These are phyloP conservation scores for Heteractis magnifica DNA, from an alignment of 92 coral and sea anemone species.

Conservation along the genomic window DNA sequence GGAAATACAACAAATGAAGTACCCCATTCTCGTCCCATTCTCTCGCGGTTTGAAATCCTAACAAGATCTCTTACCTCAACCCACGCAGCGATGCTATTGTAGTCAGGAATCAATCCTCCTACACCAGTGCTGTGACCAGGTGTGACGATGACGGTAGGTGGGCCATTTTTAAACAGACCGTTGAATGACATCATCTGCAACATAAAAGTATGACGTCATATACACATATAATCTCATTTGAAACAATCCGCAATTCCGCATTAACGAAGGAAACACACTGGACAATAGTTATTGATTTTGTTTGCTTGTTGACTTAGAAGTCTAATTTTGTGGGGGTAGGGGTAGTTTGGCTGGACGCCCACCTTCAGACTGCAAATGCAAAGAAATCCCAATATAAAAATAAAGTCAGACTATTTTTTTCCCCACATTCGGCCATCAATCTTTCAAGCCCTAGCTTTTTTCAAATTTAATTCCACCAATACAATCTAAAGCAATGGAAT, in stretches of 20 bases:
- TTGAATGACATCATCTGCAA: slow-evolving; percentile 38
- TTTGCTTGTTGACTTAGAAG: no score
- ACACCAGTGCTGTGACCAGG: slow-evolving; percentile 44
- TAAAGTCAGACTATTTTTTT: no score
- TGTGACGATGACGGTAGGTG: slow-evolving; percentile 62
- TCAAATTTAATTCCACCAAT: no score
- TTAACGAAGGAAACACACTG: no score
- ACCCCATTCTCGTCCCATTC: background rate
- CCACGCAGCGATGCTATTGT: slow-evolving; percentile 81
- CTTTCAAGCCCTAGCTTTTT: no score
- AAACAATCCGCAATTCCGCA: no score
- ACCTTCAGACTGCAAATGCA: no score
- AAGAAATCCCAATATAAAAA: no score
- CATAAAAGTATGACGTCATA: background rate
- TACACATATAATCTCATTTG: no score
- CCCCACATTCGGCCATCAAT: background rate
- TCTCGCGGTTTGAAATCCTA: background rate
- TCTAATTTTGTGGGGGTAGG: no score
- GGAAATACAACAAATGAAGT: background rate
- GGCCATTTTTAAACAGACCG: slow-evolving; percentile 8
- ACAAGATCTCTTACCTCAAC: slow-evolving; percentile 51
- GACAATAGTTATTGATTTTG: no score
- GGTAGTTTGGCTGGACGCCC: no score
- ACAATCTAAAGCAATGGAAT: background rate
- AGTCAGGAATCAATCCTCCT: slow-evolving; percentile 33